phyloP scores from a whole-genome alignment of 2,888 invertebrate species.

The Nomada flava region DNA sequence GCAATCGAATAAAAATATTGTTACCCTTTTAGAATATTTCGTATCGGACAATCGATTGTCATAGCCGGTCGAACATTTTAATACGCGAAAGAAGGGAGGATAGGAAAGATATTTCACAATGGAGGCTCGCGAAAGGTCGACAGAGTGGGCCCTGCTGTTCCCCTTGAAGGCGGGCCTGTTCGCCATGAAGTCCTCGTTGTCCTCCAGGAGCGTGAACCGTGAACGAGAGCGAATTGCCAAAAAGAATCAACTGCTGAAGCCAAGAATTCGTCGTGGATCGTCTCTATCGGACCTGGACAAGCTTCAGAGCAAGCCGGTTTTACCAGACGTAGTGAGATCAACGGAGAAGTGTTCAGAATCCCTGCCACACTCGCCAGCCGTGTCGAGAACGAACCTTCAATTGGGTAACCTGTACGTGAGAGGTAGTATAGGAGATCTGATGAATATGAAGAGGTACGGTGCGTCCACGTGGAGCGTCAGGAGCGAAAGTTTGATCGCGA shows the following conservation, averaged over 20 bases:
- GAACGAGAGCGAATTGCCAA: constrained; percentile 72
- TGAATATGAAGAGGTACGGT: constrained; percentile 91
- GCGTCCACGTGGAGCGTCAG: constrained; percentile 90
- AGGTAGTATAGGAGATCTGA: constrained; percentile 91
- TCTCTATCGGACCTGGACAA: constrained; percentile 91
- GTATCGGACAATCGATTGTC: not conserved
- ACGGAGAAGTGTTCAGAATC: constrained; percentile 84
- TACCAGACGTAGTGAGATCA: constrained; percentile 85
- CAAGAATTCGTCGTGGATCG: constrained; percentile 88
- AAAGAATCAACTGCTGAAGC: constrained; percentile 65
- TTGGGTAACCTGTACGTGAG: constrained; percentile 76
- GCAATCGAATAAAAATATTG: not conserved
- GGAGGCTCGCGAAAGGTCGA: constrained; percentile 85
- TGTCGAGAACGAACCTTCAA: constrained; percentile 84
- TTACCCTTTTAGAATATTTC: not conserved
- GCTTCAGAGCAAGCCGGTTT: constrained; percentile 80
- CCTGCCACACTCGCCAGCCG: constrained; percentile 85
- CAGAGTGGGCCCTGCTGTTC: constrained; percentile 87
- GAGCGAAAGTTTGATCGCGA: constrained; percentile 90
- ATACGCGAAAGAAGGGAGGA: not conserved
- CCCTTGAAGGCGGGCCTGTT: constrained; percentile 86
- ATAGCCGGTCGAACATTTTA: not conserved
- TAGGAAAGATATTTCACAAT: constrained; percentile 57
- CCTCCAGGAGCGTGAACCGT: constrained; percentile 76
- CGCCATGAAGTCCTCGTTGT: constrained; percentile 85